phyloP scores from a whole-genome alignment of 2,113 vertebrate species.

The Clarias macrocephalus region DNA sequence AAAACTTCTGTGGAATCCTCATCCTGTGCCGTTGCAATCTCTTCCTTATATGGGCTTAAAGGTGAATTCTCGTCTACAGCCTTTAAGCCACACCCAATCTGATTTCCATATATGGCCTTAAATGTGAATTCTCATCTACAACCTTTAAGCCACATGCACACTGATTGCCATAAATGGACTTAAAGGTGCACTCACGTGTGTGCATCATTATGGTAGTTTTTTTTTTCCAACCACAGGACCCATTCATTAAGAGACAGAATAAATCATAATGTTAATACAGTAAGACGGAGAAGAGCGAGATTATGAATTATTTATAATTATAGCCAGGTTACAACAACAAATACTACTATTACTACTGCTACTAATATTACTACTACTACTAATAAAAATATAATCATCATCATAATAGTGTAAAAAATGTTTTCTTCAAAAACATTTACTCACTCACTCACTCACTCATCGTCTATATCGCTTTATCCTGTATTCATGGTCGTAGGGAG shows the following conservation, averaged over 20 bases:
- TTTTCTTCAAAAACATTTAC: too few species aligned
- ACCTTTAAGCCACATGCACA: neutral
- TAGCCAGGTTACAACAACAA: neutral
- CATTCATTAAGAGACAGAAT: neutral
- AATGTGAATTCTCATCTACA: neutral
- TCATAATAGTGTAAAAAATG: too few species aligned
- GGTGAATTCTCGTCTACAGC: neutral
- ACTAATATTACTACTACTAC: too few species aligned
- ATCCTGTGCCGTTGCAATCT: neutral
- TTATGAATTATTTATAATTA: neutral
- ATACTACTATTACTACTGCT: too few species aligned
- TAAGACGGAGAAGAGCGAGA: neutral
- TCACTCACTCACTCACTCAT: too few species aligned
- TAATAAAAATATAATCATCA: too few species aligned
- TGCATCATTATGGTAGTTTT: neutral
- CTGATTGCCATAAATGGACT: neutral
- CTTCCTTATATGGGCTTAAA: conserved; percentile 9
- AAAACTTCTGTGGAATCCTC: neutral
- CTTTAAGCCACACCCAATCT: neutral
- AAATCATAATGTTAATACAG: neutral
- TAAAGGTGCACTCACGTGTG: neutral
- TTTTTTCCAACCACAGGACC: neutral
- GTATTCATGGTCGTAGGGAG: too few species aligned
- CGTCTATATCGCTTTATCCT: too few species aligned
- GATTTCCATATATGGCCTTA: neutral